phyloP scores from a whole-genome alignment of 2,797 vertebrate species.

The Gorsachius magnificus region DNA sequence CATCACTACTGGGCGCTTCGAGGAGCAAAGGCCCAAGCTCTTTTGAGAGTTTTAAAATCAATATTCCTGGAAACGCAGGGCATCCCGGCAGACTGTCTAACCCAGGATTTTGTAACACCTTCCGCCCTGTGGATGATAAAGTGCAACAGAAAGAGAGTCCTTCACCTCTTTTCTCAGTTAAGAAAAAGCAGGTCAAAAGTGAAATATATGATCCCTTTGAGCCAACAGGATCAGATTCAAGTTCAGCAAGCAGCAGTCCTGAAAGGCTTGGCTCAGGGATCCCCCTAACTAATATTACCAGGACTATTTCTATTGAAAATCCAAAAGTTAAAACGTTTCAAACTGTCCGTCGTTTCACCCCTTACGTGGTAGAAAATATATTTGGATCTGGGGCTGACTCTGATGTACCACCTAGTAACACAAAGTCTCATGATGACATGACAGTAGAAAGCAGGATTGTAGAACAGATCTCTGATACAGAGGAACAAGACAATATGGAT shows the following conservation, averaged over 20 bases:
- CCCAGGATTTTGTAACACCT: conserved; percentile 75
- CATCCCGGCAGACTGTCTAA: conserved; percentile 77
- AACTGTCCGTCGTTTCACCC: conserved; percentile 77
- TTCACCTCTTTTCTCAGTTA: conserved; percentile 59
- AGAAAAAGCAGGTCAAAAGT: conserved; percentile 80
- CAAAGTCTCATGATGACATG: not conserved
- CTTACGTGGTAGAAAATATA: conserved; percentile 50
- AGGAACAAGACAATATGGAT: conserved; percentile 39
- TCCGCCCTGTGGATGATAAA: conserved; percentile 76
- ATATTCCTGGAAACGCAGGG: conserved; percentile 86
- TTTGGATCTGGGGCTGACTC: conserved; percentile 55
- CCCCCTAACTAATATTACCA: conserved; percentile 71
- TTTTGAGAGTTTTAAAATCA: conserved; percentile 91
- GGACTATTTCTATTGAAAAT: conserved; percentile 74
- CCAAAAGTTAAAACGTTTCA: conserved; percentile 67
- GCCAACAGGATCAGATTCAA: conserved; percentile 91
- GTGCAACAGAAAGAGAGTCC: conserved; percentile 72
- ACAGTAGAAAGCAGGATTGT: conserved; percentile 43
- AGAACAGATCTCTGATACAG: conserved; percentile 54
- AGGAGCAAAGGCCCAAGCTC: conserved; percentile 74
- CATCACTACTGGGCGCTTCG: not conserved
- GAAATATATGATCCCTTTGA: conserved; percentile 96
- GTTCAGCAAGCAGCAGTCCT: conserved; percentile 80
- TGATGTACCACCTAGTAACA: not conserved
- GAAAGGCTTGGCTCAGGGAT: conserved; percentile 68